Evolutionary conservation across 2,113 vertebrate genomes (phyloP).

Genomic region (Rhynchopsitta pachyrhyncha): DNA sequence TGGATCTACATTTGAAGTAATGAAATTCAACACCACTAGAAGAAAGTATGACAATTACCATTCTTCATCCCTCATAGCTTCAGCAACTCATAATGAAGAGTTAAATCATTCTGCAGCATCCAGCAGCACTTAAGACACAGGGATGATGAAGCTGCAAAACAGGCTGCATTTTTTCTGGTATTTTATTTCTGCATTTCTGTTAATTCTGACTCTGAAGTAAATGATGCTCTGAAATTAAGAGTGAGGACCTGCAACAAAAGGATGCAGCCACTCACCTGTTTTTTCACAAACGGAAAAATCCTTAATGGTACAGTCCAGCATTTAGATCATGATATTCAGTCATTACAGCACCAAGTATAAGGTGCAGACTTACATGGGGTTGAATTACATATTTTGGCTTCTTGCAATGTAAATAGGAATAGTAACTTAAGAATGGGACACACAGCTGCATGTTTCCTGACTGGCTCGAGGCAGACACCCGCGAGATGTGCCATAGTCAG

Average conservation of each 20-base stretch:
- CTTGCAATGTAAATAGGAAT: neutral
- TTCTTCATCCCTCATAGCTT: neutral
- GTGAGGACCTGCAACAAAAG: neutral
- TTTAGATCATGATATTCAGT: neutral
- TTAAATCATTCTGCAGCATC: neutral
- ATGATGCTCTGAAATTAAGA: neutral
- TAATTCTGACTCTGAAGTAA: neutral
- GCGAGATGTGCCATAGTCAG: neutral
- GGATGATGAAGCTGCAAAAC: neutral
- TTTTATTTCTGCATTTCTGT: neutral
- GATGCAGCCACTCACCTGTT: neutral
- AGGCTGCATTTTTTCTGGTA: neutral
- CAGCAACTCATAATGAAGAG: neutral
- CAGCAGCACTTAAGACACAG: neutral
- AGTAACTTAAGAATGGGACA: neutral
- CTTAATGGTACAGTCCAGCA: neutral
- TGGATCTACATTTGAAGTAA: neutral
- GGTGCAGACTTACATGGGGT: neutral
- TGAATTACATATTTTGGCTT: neutral
- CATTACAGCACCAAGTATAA: neutral
- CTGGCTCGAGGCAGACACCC: neutral
- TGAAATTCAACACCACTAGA: neutral
- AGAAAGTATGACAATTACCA: neutral
- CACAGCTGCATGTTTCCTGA: neutral
- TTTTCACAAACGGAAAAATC: neutral